phyloP scores from a whole-genome alignment of 1,140 invertebrate genomes.

The Paraescarpia echinospica region DNA sequence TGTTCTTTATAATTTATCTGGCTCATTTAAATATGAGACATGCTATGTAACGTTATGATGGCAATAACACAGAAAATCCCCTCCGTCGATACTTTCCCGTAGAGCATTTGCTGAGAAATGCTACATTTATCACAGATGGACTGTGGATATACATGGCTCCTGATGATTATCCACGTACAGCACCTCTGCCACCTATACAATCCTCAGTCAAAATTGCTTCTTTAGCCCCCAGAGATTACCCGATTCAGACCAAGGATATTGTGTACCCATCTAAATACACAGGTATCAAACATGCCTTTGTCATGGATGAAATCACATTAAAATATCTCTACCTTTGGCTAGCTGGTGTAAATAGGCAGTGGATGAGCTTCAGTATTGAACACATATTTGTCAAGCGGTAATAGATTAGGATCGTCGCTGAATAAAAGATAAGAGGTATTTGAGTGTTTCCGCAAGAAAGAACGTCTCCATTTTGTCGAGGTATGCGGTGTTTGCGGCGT shows the following conservation, averaged over 20 bases:
- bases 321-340: neutral
- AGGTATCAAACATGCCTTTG: neutral
- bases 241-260: neutral
- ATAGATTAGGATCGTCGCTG: slow-evolving; percentile 79
- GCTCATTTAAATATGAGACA: no score
- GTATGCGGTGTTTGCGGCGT: slow-evolving; percentile 70
- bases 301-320: neutral
- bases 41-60: no score
- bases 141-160: neutral
- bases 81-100: neutral
- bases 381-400: slow-evolving; percentile 92
- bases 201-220: no score
- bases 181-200: neutral
- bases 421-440: slow-evolving; percentile 96
- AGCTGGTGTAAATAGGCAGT: slow-evolving; percentile 69
- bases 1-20: no score
- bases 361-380: slow-evolving; percentile 98
- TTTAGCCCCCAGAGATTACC: no score
- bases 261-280: neutral
- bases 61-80: neutral
- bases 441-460: slow-evolving; percentile 71
- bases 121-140: neutral
- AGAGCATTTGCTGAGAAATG: neutral
- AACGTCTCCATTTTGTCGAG: slow-evolving; percentile 93
- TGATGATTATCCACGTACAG: neutral